A percentile compares a stretch with the other conserved stretches of the same genome.
These are phyloP conservation scores for Rousettus madagascariensis DNA, from an alignment of 2,797 vertebrate genomes.

Conservation along the genomic window DNA sequence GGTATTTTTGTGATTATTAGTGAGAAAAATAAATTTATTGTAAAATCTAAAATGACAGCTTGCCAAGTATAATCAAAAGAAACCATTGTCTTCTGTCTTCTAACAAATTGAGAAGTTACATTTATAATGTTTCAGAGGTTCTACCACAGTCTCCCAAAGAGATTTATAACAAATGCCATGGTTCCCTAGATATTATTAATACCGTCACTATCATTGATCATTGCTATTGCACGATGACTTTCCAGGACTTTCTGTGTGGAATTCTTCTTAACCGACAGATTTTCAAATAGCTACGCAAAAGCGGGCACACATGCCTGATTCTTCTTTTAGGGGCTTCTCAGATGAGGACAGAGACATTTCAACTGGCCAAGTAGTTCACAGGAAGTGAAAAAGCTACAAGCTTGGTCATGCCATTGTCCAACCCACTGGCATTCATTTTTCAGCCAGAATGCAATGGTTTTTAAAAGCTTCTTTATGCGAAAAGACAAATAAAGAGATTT, in stretches of 20 bases:
- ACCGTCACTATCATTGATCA: not conserved
- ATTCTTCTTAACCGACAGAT: not conserved
- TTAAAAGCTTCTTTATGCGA: not conserved
- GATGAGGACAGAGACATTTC: not conserved
- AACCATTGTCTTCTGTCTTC: not conserved
- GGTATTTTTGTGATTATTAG: slow-evolving; percentile 12
- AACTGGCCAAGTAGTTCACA: not conserved
- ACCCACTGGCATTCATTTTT: not conserved
- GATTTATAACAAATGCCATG: not conserved
- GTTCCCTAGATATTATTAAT: not conserved
- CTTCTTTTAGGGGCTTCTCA: not conserved
- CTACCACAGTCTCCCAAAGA: not conserved
- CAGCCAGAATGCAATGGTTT: not conserved
- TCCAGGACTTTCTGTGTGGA: not conserved
- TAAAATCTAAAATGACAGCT: not conserved
- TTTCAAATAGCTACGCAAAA: not conserved
- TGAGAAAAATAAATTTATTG: not conserved
- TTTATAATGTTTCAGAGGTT: not conserved
- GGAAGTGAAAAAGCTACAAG: not conserved
- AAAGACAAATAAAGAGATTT: not conserved
- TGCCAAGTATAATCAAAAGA: not conserved
- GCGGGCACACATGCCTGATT: not conserved
- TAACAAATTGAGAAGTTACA: not conserved
- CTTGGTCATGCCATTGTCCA: not conserved
- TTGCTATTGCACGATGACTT: not conserved